Percentiles rank a stretch among this genome's conserved stretches.
These are phyloP conservation scores for Lamprotornis superbus DNA, from an alignment of 2,113 vertebrate genomes.

Conservation along the genomic window DNA sequence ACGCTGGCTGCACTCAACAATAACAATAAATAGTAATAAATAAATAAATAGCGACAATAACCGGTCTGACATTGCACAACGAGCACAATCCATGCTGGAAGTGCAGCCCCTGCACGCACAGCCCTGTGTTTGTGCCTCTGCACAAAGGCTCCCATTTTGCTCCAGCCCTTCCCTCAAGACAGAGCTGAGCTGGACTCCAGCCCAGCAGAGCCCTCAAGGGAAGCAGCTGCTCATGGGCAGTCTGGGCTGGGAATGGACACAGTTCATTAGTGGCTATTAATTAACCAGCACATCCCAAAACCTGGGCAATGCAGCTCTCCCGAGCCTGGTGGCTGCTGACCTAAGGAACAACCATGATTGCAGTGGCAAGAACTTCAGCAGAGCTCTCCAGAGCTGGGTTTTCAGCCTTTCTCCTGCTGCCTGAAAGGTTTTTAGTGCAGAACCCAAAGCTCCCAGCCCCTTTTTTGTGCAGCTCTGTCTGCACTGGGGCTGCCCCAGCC, in stretches of 20 bases:
- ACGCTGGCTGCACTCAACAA: neutral
- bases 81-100: neutral
- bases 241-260: neutral
- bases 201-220: neutral
- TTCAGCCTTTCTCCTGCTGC: neutral
- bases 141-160: neutral
- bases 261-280: neutral
- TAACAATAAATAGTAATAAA: neutral
- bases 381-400: neutral
- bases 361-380: neutral
- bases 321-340: neutral
- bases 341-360: neutral
- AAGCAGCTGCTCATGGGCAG: neutral
- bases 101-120: neutral
- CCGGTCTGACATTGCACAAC: neutral
- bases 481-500: neutral
- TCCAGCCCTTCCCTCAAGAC: neutral
- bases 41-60: fast-evolving
- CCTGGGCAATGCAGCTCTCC: neutral
- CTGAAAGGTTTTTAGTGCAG: neutral
- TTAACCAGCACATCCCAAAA: neutral
- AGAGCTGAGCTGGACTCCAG: neutral
- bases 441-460: neutral
- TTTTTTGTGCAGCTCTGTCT: neutral
- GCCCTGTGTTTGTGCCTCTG: neutral